Evolutionary conservation across 1,140 invertebrate genomes (phyloP), one percentile per base, ranked within the genome.

Genomic region (Aphelinus atriplicis): DNA sequence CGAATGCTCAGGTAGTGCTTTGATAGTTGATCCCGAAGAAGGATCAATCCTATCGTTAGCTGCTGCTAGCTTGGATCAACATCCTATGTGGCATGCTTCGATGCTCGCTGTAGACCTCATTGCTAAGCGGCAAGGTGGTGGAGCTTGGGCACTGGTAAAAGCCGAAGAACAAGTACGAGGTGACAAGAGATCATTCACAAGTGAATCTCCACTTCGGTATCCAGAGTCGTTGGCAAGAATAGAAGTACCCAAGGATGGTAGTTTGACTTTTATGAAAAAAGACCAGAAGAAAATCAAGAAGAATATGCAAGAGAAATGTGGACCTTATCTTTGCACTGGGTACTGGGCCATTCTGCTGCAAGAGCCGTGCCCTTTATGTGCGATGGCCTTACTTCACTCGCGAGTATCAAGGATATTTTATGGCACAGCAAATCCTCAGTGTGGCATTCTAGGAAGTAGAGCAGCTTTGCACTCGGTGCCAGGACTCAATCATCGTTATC

Each of bases 301-400:
- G 10, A 72, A 78, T 46, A 57, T 77, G 2, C 69, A 78, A 45
- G 72, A 78, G 43, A 89, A 88, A 71, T 89, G 84, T 53, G 90
- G 90, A 2, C 92, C 93, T 0, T 98, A 98, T 85, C 87, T 98
- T 4, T 97, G 96, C 86, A 98, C 96, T 0, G 93, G 94, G 7
- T 97, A 95, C 87, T 94, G 96, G 88, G 84, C 95, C 1, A 98
- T 97, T 83, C 82, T 96, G 9, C 91, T 93, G 1, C 89, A 89
- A 71, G 97, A 98, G 83, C 97, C 97, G 0, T 99, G 97, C 87
- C 83, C 95, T 2, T 96, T 98, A 92, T 98, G 97, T 88, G 90
- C 95, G 0, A 98, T 98, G 97, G 97, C 94, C 1, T 85, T 98
- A 62, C 90, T 98, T 1, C 97, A 98, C 87, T 95, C 95, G 47